phyloP scores from a whole-genome alignment of 2,113 vertebrate species.

The Columbina picui region DNA sequence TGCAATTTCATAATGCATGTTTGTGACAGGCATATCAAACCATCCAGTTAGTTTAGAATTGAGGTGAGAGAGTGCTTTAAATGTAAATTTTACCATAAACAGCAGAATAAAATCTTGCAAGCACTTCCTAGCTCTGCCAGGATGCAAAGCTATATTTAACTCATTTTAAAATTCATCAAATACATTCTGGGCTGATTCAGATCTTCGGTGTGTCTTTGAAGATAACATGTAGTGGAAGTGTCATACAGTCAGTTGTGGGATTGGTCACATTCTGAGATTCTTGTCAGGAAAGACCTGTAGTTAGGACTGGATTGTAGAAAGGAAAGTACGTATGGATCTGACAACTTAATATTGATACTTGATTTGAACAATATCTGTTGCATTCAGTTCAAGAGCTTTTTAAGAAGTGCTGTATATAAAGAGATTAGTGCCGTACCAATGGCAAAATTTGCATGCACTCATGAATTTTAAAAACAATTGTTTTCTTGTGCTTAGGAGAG shows the following conservation, averaged over 20 bases:
- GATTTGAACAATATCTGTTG: neutral
- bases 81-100: conserved; percentile 52
- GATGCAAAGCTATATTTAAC: conserved; percentile 56
- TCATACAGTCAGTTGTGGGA: neutral
- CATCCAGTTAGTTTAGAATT: conserved; percentile 28
- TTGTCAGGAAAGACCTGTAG: neutral
- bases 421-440: neutral
- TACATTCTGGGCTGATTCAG: conserved; percentile 16
- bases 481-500: neutral
- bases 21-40: conserved; percentile 44
- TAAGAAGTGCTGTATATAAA: neutral
- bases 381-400: conserved; percentile 6
- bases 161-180: conserved; percentile 65
- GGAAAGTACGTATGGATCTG: neutral
- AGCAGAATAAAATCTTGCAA: conserved; percentile 27
- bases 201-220: conserved; percentile 48
- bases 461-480: neutral
- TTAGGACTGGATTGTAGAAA: neutral
- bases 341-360: neutral
- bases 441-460: neutral
- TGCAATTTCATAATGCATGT: neutral
- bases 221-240: conserved; percentile 31
- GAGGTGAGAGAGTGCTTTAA: conserved; percentile 41
- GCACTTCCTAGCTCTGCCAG: conserved; percentile 31
- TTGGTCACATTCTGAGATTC: neutral